Evolutionary conservation across 2,888 invertebrate genomes (phyloP), one percentile per base, ranked within the genome.

Genomic region (Papilio protenor): DNA sequence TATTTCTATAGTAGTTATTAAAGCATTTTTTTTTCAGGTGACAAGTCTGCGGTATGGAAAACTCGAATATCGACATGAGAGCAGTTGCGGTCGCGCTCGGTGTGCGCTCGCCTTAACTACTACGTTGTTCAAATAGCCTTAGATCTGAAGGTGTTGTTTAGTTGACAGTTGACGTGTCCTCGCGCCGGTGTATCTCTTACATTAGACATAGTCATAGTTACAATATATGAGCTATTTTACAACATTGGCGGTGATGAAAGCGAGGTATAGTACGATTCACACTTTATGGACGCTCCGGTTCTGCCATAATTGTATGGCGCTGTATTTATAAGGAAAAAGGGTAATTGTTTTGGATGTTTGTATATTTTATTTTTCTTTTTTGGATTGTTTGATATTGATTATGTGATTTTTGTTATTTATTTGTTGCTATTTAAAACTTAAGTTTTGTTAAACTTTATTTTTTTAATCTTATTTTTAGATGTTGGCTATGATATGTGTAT

Each of bases 1-100:
- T 27, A 27, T 1, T 2, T 27, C 3, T 27, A n/a, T 27, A 2
- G 1, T 27, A 3, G 2, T 27, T 27, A 27, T 27, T 27, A 27
- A 27, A 3, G 27, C 4, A n/a, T 55, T 78, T 81, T 10, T 66
- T 75, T 92, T 89, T 47, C 91, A 94, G 93, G 94, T 81, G 94
- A 94, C 82, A 94, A 94, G 85, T 88, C 92, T 80, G 90, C 93
- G 80, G 92, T 91, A 79, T 94, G 94, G 94, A 94, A 93, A 89
- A 93, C 94, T 90, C 91, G 94, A 92, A 94, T 94, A 94, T 94
- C 94, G 77, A 94, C 94, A 84, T 94, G 94, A 94, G 89, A 87
- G 82, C 87, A 86, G 87, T 84, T 85, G 81, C 82, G 70, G 77
- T 80, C 81, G 81, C 81, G 79, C 79, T 83, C 85, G 81, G 83